Percentiles rank a stretch among this genome's conserved stretches.
phyloP scores from a whole-genome alignment of 2,797 vertebrate species.

The Scarus forsteni region DNA sequence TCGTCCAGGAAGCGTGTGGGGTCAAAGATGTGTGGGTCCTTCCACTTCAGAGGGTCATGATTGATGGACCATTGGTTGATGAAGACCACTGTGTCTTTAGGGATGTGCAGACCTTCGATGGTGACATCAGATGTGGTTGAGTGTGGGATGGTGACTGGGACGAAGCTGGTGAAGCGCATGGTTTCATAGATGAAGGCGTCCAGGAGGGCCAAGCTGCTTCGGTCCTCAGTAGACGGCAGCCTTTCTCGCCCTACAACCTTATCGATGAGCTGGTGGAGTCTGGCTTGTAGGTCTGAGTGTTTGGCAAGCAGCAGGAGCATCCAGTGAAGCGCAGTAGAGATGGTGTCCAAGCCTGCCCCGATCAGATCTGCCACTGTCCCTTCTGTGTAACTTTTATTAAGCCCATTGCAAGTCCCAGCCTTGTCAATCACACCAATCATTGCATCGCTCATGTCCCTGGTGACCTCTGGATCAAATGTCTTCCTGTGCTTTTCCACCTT shows the following conservation, averaged over 20 bases:
- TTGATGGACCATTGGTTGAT: slow-evolving; percentile 91
- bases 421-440: slow-evolving; percentile 78
- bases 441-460: slow-evolving; percentile 85
- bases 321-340: slow-evolving; percentile 85
- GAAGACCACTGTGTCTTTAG: slow-evolving; percentile 87
- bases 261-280: slow-evolving; percentile 83
- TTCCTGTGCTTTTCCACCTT: slow-evolving; percentile 84
- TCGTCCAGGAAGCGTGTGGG: slow-evolving; percentile 82
- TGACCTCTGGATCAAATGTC: slow-evolving; percentile 74
- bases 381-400: slow-evolving; percentile 78
- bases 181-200: slow-evolving; percentile 88
- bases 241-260: slow-evolving; percentile 80
- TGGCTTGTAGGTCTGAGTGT: slow-evolving; percentile 78
- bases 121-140: slow-evolving; percentile 84
- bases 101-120: slow-evolving; percentile 82
- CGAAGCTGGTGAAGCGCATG: slow-evolving; percentile 87
- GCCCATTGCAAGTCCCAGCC: slow-evolving; percentile 42
- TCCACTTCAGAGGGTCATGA: slow-evolving; percentile 84
- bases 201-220: slow-evolving; percentile 72
- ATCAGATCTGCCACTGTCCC: slow-evolving; percentile 84
- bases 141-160: slow-evolving; percentile 88
- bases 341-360: slow-evolving; percentile 85
- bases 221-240: slow-evolving; percentile 79
- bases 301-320: slow-evolving; percentile 84
- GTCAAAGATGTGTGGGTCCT: slow-evolving; percentile 83